These are phyloP conservation scores for Ictalurus punctatus DNA, from an alignment of 2,113 vertebrate species.

Conservation along the genomic window DNA sequence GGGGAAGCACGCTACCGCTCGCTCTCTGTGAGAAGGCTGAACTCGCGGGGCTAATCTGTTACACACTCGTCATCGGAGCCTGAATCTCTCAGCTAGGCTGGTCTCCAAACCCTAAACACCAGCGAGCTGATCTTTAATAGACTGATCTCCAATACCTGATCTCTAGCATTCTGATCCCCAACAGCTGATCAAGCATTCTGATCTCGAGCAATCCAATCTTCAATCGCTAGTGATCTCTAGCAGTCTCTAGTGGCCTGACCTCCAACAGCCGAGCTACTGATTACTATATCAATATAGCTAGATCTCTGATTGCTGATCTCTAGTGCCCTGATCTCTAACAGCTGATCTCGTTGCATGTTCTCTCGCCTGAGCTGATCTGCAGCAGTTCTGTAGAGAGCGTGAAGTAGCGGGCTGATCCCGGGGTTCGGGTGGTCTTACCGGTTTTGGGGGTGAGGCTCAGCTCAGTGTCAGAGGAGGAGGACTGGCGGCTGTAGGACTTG, in stretches of 20 bases:
- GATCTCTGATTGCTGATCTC: neutral
- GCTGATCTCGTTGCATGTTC: neutral
- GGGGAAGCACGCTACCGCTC: conserved; percentile 8
- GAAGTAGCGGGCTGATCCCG: conserved; percentile 37
- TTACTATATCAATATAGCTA: neutral
- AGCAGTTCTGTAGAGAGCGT: conserved; percentile 3
- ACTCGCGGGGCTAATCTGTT: neutral
- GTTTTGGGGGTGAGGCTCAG: conserved; percentile 99
- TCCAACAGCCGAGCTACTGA: neutral
- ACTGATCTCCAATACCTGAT: neutral
- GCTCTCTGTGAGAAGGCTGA: neutral
- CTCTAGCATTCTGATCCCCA: neutral
- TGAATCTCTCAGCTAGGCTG: neutral
- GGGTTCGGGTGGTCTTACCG: conserved; percentile 83
- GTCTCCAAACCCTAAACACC: neutral
- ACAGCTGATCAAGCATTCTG: no score
- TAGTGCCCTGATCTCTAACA: neutral
- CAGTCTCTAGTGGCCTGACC: neutral
- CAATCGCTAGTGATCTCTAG: neutral
- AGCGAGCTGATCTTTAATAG: neutral
- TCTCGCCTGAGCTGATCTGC: neutral
- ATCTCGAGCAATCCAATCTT: neutral
- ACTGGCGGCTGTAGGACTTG: conserved; percentile 99
- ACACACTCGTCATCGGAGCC: neutral
- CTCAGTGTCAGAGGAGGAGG: conserved; percentile 99